Evolutionary conservation across 1,140 invertebrate genomes (phyloP).

Genomic region (Drosophila takahashii): DNA sequence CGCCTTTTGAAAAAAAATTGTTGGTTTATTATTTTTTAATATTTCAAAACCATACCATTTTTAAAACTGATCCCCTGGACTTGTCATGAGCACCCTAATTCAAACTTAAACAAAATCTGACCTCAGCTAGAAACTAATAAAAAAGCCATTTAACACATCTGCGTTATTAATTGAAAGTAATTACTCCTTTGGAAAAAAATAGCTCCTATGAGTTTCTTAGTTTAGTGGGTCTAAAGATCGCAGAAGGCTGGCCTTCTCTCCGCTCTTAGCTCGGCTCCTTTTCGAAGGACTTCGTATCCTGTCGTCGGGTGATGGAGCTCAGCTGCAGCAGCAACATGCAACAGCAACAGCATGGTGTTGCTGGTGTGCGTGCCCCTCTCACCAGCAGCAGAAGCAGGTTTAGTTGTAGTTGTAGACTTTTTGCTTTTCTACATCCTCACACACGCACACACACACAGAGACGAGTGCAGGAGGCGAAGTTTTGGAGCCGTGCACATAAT

Average conservation of each 20-base stretch:
- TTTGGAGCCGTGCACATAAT: conserved; percentile 72
- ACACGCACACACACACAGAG: conserved; percentile 23
- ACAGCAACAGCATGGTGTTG: conserved; percentile 35
- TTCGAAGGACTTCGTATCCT: conserved; percentile 25
- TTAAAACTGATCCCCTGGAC: too few species aligned
- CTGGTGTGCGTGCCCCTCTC: conserved; percentile 22
- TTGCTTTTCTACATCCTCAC: conserved; percentile 75
- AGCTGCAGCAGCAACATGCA: conserved; percentile 66
- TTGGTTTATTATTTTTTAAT: too few species aligned
- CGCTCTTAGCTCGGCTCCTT: conserved; percentile 15
- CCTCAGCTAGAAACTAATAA: too few species aligned
- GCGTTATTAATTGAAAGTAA: background rate
- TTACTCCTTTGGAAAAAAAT: background rate
- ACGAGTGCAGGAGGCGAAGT: conserved; percentile 34
- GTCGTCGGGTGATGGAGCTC: conserved; percentile 52
- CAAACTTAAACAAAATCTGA: too few species aligned
- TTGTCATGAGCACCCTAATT: too few species aligned
- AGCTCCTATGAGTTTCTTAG: background rate
- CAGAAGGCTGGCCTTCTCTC: background rate
- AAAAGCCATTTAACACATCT: too few species aligned
- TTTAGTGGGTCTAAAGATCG: conserved; percentile 13
- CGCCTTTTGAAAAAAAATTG: too few species aligned
- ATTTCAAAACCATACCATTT: too few species aligned
- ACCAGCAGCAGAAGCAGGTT: conserved; percentile 61
- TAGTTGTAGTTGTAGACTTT: conserved; percentile 81